Conservation (phyloP, 2,113 vertebrate genomes). For the Hassar affinis region DNA sequence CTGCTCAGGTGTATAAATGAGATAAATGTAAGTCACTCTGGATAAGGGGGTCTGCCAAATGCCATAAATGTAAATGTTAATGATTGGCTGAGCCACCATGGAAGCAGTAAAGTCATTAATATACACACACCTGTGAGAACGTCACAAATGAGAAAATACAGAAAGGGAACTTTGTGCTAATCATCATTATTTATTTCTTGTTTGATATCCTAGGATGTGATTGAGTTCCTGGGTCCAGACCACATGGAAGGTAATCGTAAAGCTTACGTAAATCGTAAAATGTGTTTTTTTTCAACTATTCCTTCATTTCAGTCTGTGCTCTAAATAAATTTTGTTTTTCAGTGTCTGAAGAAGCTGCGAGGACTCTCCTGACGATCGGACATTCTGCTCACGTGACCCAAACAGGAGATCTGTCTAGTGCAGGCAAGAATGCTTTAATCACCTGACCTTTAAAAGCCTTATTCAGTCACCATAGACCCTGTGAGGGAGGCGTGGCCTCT, state of each 20-base stretch:
- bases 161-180: neutral
- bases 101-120: neutral
- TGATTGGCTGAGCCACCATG: neutral
- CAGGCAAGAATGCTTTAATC: constrained; percentile 20
- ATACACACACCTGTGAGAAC: neutral
- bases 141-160: neutral
- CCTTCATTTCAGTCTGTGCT: neutral
- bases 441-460: neutral
- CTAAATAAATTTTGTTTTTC: constrained; percentile 42
- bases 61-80: no score
- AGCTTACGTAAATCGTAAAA: neutral
- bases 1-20: no score
- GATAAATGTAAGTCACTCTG: no score
- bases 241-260: constrained; percentile 74
- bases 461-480: neutral
- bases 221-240: constrained; percentile 68
- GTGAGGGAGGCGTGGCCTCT: neutral
- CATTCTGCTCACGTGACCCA: constrained; percentile 63
- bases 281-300: neutral
- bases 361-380: constrained; percentile 87
- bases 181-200: neutral
- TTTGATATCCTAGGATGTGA: constrained; percentile 75
- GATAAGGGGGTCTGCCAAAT: no score
- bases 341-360: constrained; percentile 83
- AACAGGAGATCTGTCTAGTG: constrained; percentile 16